Base-by-base conservation (phyloP, 2,113 vertebrate genomes). In the Oncorhynchus clarkii region DNA sequence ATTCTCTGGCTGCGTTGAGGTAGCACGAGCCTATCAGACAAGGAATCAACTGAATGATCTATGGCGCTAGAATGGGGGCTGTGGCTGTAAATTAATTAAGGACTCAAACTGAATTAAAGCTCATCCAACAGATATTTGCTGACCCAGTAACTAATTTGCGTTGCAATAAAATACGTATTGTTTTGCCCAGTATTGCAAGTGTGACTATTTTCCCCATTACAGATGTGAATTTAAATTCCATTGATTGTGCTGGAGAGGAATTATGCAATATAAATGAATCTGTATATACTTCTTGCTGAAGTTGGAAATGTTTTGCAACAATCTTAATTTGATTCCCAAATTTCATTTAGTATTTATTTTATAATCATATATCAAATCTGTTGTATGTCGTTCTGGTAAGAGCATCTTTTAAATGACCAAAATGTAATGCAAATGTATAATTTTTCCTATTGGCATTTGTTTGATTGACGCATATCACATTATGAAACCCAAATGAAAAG, bases 1-100 rank as follows among this genome's bases (percentile, higher is more conserved):
- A 93, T 92, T 91, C 83, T 74, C 83, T 57, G 14, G 76, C 80
- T 13, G 80, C 88, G 89, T 86, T 71, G 22, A 87, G 88, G 79
- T 82, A 78, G 68, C 57, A 51, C 29, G 74, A 78, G 79, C 65
- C 75, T 77, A 79, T 82, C 74, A 79, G 78, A 86, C 78, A 51
- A 80, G 80, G 80, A 90, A 92, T 84, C 81, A 85, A 86, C 91
- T 92, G 51, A 54, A 54, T 54, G 51, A 54, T 54, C 51, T 18
- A 54, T 54, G 14, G 51, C 16, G 3, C 51, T 5, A 54, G 51
- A 1, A 5, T 54, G 5, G 16, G 14, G 51, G 12, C 51, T 54
- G 5, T 54, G 51, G 51, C 51, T 54, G 16, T 54, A 18, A 18
- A 92, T 90, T 87, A 85, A 92, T 92, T 89, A 84, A 81, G 84